These are phyloP conservation scores for Pterois miles DNA, from an alignment of 2,797 vertebrate genomes.

Conservation along the genomic window DNA sequence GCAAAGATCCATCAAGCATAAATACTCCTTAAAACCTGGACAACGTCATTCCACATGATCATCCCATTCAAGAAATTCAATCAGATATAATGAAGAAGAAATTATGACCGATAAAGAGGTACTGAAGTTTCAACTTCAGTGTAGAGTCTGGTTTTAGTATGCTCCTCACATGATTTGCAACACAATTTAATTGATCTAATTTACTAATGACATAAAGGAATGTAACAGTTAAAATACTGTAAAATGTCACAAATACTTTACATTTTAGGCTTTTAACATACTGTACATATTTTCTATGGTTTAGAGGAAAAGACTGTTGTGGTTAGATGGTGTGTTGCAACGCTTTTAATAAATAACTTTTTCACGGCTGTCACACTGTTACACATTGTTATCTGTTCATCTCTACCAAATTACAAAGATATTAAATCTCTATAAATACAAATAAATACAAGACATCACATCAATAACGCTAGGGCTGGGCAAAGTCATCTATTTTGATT, in stretches of 20 bases:
- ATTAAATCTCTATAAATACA: not conserved
- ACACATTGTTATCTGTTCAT: not conserved
- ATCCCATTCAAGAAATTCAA: not conserved
- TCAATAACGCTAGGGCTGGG: not conserved
- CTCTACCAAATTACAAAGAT: not conserved
- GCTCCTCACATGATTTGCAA: not conserved
- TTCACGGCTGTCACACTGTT: not conserved
- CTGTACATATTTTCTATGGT: slow-evolving; percentile 16
- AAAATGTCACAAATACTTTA: not conserved
- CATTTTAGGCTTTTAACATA: not conserved
- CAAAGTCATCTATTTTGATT: too few species aligned
- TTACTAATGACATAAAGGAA: not conserved
- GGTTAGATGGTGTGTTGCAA: not conserved
- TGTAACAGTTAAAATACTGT: not conserved
- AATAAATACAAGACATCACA: not conserved
- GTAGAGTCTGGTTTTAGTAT: not conserved
- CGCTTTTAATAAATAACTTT: slow-evolving; percentile 55
- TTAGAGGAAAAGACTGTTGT: not conserved
- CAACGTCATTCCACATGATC: not conserved
- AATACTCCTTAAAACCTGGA: not conserved
- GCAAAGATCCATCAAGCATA: not conserved
- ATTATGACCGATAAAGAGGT: not conserved
- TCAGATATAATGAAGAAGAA: not conserved
- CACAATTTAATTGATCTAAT: not conserved
- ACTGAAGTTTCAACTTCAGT: not conserved